phyloP scores from a whole-genome alignment of 2,113 vertebrate genomes.

The Phainopepla nitens region DNA sequence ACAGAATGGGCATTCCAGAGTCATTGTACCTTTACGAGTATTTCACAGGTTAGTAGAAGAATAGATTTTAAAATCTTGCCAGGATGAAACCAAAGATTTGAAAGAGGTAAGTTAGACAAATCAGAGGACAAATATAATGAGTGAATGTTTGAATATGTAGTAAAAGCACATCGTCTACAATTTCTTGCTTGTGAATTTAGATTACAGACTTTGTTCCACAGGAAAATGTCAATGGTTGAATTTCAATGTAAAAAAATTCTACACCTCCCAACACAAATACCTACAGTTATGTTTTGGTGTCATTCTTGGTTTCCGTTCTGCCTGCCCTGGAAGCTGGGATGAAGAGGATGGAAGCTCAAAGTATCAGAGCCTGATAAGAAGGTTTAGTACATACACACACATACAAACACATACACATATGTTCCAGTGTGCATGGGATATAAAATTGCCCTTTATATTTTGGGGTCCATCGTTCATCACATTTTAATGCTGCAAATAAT shows the following conservation, averaged over 20 bases:
- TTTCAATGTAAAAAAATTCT: not conserved
- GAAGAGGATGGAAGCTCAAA: not conserved
- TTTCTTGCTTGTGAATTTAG: not conserved
- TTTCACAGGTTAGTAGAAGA: not conserved
- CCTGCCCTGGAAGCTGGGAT: not conserved
- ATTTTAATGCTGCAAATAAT: not conserved
- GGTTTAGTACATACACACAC: not conserved
- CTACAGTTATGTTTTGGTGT: not conserved
- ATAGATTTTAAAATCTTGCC: not conserved
- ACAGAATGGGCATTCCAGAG: not conserved
- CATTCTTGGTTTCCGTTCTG: not conserved
- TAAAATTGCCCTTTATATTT: not conserved
- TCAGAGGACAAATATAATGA: not conserved
- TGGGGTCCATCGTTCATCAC: fast-evolving
- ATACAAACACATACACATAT: fast-evolving
- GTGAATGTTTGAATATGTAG: not conserved
- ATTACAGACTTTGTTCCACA: not conserved
- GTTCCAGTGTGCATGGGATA: not conserved
- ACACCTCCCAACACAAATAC: not conserved
- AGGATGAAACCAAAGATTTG: not conserved
- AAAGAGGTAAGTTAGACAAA: not conserved
- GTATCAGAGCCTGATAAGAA: not conserved
- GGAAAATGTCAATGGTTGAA: not conserved
- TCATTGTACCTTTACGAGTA: not conserved
- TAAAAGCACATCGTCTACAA: not conserved